Evolutionary conservation across 2,888 invertebrate genomes (phyloP).

Genomic region (Sphaerophoria rueppellii): DNA sequence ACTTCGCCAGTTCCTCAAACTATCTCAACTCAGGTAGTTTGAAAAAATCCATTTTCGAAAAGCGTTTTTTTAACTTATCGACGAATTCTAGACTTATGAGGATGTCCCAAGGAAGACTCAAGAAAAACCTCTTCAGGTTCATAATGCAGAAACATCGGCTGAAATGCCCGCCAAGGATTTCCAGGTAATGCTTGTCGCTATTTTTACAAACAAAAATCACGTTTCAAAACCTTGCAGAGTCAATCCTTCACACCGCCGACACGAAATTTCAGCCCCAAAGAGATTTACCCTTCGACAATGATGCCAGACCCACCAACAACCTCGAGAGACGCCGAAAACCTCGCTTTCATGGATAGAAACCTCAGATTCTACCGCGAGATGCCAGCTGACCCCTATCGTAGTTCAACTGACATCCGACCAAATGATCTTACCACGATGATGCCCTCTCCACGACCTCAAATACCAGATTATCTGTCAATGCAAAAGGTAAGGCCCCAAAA

Average conservation of each 20-base stretch:
- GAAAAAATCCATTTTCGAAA: not conserved
- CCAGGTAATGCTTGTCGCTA: slow-evolving; percentile 24
- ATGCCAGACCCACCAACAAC: slow-evolving; percentile 7
- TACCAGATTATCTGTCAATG: slow-evolving; percentile 76
- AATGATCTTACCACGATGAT: slow-evolving; percentile 79
- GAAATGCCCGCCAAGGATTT: slow-evolving; percentile 32
- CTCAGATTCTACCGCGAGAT: slow-evolving; percentile 76
- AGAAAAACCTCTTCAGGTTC: not conserved
- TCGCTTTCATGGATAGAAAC: slow-evolving; percentile 75
- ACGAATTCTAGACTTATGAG: slow-evolving; percentile 84
- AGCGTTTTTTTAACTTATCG: not conserved
- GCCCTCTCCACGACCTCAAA: slow-evolving; percentile 76
- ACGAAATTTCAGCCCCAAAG: slow-evolving; percentile 83
- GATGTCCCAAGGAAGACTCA: slow-evolving; percentile 75
- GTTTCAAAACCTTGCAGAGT: slow-evolving; percentile 81
- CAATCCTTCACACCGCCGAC: slow-evolving; percentile 83
- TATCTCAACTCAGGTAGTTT: slow-evolving; percentile 91
- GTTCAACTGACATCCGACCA: slow-evolving; percentile 83
- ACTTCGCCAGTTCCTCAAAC: slow-evolving; percentile 94
- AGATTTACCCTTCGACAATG: slow-evolving; percentile 7
- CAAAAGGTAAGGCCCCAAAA: slow-evolving; percentile 76
- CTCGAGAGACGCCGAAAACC: slow-evolving; percentile 53
- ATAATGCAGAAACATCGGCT: slow-evolving; percentile 18
- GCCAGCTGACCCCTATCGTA: slow-evolving; percentile 80
- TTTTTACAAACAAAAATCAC: not conserved